Evolutionary conservation across 2,113 vertebrate genomes (phyloP), one percentile per base, ranked within the genome.

Genomic region (Microtus pennsylvanicus): DNA sequence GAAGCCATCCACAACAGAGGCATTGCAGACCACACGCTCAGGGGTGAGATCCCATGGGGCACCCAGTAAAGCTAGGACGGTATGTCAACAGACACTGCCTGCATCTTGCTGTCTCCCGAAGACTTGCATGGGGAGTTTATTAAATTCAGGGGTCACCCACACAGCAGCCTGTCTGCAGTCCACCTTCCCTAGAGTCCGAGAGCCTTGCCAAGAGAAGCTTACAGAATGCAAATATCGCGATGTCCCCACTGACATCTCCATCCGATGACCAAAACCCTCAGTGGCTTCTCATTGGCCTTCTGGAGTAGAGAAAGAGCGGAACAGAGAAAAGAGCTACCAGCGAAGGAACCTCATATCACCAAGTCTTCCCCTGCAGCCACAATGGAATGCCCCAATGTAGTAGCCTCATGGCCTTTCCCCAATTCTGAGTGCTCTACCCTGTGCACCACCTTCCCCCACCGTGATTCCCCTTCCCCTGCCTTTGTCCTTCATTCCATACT

Each of bases 351-450:
- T 17, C 26, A 1, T 21, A 4, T 42, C 35, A 42, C 45, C 3
- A 4, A 42, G 22, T 5, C 16, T 58, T 7, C 19, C 19, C 30
- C 30, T 19, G 13, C 63, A 5, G 3, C 52, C 3, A 33, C 42
- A 2, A 1, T 3, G 1, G 65, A 45, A 24, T 33, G 9, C 52
- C 2, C 33, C 42, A 1, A 1, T 3, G 0, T 50, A 33, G 35
- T 33, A 87, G 61, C 7, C 26, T 45, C 22, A 1, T 1, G 16
- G 5, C 1, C 10, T 61, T 35, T 35, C 67, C 50, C 80, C 7
- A 38, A 2, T 76, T 50, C 76, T 61, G 35, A 78, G 17, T 33
- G 50, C 19, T 2, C 0, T 1, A 47, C 10, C n/a, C 17, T 52
- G 33, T 7, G 8, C 6, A 4, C 52, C 28, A 9, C 1, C 13